Conservation (phyloP, 1,140 invertebrate genomes). For the Apis dorsata region DNA sequence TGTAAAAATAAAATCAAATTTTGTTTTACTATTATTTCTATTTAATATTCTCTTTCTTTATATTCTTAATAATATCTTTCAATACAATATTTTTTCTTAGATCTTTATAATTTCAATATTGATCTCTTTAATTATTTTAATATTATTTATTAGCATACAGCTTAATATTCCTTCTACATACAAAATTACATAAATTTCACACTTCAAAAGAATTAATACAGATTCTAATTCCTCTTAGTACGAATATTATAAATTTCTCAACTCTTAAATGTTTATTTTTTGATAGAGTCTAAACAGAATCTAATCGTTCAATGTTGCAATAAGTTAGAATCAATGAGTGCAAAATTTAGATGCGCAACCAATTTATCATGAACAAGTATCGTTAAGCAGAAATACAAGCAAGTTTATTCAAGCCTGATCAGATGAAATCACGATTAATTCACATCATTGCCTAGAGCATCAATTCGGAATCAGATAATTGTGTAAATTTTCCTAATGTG, state of each 20-base stretch:
- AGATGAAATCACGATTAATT: conserved; percentile 41
- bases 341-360: conserved; percentile 7
- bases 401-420: conserved; percentile 35
- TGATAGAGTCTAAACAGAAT: neutral
- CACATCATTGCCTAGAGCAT: conserved; percentile 9
- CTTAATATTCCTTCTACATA: too few species aligned
- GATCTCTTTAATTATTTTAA: too few species aligned
- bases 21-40: too few species aligned
- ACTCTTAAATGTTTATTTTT: neutral
- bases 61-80: too few species aligned
- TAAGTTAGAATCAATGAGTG: conserved; percentile 13
- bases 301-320: neutral
- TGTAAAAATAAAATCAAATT: too few species aligned
- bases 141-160: too few species aligned
- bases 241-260: neutral
- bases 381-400: conserved; percentile 31
- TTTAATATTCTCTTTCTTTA: too few species aligned
- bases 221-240: neutral
- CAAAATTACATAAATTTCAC: too few species aligned
- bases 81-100: too few species aligned
- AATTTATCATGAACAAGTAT: conserved; percentile 35
- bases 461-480: conserved; percentile 19
- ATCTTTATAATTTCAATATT: too few species aligned
- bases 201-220: too few species aligned
- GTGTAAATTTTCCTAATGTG: conserved; percentile 21